Evolutionary conservation across 2,888 invertebrate genomes (phyloP), one percentile per base, ranked within the genome.

Genomic region (Rhimphoctona megacephalus): DNA sequence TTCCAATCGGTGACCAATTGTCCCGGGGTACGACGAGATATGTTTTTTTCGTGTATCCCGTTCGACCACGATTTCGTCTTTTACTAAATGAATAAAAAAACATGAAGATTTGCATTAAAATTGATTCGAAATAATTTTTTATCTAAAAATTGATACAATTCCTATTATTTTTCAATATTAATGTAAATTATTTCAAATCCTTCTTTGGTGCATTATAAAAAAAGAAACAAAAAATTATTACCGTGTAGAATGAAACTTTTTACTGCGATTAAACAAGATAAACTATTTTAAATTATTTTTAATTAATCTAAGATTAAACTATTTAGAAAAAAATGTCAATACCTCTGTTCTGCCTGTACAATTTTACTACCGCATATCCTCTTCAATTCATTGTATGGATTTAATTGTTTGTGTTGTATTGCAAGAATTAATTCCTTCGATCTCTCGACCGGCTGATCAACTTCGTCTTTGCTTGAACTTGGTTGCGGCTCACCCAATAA

Each of bases 341-440:
- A 95, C 95, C 93, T 94, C 83, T 95, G 95, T 93, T 97, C 97
- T 79, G 96, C 95, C 94, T 97, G 97, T 33, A 97, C 96, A 79
- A 97, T 97, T 94, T 96, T 96, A 30, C 97, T 96, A 33, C 98
- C 98, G 95, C 98, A 98, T 91, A 97, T 97, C 91, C 96, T 96
- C 87, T 97, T 97, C 92, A 98, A 95, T 94, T 98, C 98, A 94
- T 97, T 97, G 88, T 97, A 97, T 17, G 97, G 96, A 95, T 97
- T 97, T 33, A 98, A 94, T 93, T 97, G 95, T 92, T 97, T 97
- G 87, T 96, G 95, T 88, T 97, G 97, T 39, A 97, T 95, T 74
- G 94, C 95, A 14, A 97, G 94, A 52, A 97, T 93, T 66, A 95
- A 95, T 89, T 96, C 95, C 73, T 92, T 93, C 19, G 88, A 83